Percentiles rank a stretch among this genome's conserved stretches.
These are phyloP conservation scores for Gryllus longicercus DNA, from an alignment of 2,888 invertebrate genomes.

Conservation along the genomic window DNA sequence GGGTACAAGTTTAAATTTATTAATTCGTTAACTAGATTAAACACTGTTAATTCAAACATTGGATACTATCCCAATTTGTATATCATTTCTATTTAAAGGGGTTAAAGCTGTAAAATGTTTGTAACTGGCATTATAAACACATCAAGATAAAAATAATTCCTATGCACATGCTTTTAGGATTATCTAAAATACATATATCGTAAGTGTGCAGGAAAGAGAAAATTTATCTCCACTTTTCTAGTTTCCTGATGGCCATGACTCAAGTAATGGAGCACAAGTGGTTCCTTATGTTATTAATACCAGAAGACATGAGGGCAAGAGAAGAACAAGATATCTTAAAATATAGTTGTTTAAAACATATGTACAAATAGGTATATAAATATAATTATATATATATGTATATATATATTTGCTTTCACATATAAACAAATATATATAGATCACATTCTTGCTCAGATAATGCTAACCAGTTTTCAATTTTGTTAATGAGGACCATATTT, in stretches of 20 bases:
- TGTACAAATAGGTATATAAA: conserved; percentile 8
- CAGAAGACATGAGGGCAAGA: conserved; percentile 3
- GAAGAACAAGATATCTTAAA: not conserved
- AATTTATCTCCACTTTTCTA: no score
- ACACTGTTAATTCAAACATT: no score
- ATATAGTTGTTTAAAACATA: conserved; percentile 7
- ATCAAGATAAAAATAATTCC: no score
- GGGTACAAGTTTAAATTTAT: no score
- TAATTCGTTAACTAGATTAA: no score
- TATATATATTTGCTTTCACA: not conserved
- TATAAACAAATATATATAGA: not conserved
- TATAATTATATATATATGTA: not conserved
- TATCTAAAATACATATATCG: no score
- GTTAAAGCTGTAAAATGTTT: no score
- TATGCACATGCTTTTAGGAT: no score
- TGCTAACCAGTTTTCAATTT: not conserved
- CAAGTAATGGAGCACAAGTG: not conserved
- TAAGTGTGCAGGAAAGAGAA: no score
- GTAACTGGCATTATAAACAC: no score
- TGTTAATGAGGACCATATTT: not conserved
- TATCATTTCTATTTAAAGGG: no score
- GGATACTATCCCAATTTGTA: no score
- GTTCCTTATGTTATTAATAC: not conserved
- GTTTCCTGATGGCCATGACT: not conserved
- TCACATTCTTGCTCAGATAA: not conserved